Conservation (phyloP, 1,140 invertebrate species). For the Drosophila carrolli region DNA sequence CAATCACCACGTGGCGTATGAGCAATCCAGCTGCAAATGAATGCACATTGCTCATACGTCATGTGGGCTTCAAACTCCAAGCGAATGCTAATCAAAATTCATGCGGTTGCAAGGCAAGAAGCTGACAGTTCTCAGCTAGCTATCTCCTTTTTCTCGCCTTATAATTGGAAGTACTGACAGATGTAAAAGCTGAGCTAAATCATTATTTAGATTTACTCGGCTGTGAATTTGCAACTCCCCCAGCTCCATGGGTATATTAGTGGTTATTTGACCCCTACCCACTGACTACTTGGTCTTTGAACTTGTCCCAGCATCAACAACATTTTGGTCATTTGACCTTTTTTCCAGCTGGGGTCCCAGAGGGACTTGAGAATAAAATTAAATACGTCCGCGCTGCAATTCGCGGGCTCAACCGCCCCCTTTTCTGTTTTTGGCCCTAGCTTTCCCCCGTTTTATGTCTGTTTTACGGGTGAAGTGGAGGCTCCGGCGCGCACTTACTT, state of each 20-base stretch:
- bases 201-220: slow-evolving; percentile 42
- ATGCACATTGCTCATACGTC: slow-evolving; percentile 64
- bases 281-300: slow-evolving; percentile 43
- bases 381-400: slow-evolving; percentile 64
- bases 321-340: slow-evolving; percentile 61
- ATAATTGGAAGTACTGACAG: slow-evolving; percentile 21
- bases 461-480: slow-evolving; percentile 53
- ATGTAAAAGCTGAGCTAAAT: slow-evolving; percentile 4
- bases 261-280: not conserved
- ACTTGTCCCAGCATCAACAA: slow-evolving; percentile 45
- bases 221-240: slow-evolving; percentile 26
- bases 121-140: not conserved
- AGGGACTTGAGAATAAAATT: slow-evolving; percentile 66
- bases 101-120: not conserved
- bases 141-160: not conserved
- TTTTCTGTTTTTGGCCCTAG: slow-evolving; percentile 7
- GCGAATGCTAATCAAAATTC: slow-evolving; percentile 10
- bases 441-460: slow-evolving; percentile 62
- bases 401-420: slow-evolving; percentile 43
- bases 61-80: slow-evolving; percentile 21
- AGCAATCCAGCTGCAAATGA: slow-evolving; percentile 61
- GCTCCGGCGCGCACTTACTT: slow-evolving; percentile 44
- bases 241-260: slow-evolving; percentile 2
- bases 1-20: slow-evolving; percentile 51
- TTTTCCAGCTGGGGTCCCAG: slow-evolving; percentile 8